phyloP scores from a whole-genome alignment of 2,113 vertebrate species.

The Pogona vitticeps region DNA sequence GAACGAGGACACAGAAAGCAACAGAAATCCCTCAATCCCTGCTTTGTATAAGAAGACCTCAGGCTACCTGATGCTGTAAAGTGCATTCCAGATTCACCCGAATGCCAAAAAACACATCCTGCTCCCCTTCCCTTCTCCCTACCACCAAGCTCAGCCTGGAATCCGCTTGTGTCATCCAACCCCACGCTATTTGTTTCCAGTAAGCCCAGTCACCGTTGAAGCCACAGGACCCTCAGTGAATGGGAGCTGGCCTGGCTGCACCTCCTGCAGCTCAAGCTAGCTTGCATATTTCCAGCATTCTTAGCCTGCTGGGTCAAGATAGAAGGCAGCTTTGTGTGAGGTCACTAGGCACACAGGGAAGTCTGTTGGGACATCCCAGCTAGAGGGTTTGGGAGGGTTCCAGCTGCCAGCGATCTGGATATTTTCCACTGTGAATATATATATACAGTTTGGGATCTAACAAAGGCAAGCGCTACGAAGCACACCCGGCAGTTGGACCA shows the following conservation, averaged over 20 bases:
- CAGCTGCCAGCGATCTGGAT: conserved; percentile 32
- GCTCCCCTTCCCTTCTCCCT: neutral
- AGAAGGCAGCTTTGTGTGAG: conserved; percentile 52
- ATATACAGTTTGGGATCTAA: neutral
- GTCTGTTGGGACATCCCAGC: conserved; percentile 17
- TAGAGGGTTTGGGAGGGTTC: neutral
- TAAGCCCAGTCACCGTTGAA: conserved; percentile 42
- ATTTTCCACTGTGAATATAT: conserved; percentile 32
- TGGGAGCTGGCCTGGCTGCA: neutral
- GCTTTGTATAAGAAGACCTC: neutral
- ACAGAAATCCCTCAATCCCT: neutral
- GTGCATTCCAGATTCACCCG: neutral
- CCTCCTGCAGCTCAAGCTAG: neutral
- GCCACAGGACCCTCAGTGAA: conserved; percentile 34
- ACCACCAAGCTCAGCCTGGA: neutral
- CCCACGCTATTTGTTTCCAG: neutral
- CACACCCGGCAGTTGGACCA: neutral
- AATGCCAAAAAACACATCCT: conserved; percentile 15
- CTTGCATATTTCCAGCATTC: conserved; percentile 22
- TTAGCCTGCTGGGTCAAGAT: conserved; percentile 1
- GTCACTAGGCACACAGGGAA: neutral
- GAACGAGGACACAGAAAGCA: neutral
- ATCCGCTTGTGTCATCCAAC: neutral
- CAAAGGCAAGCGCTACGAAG: neutral
- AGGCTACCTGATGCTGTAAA: neutral